Evolutionary conservation across 2,113 vertebrate species (phyloP).

Genomic region (Arvicanthis niloticus): DNA sequence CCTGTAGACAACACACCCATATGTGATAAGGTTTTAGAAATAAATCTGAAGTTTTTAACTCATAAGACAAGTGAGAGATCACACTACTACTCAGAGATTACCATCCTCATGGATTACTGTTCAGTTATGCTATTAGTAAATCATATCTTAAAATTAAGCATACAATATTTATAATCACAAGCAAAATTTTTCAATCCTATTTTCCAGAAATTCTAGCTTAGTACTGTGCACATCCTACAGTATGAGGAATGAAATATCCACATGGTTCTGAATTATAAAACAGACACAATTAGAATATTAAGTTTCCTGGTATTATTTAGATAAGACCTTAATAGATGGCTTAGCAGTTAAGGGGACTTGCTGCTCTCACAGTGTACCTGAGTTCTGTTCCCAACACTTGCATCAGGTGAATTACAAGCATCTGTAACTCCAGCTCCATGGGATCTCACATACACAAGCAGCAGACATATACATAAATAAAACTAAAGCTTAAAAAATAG

Average conservation of each 20-base stretch:
- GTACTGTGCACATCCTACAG: not conserved
- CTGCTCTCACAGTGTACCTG: not conserved
- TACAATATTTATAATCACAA: not conserved
- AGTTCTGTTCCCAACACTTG: not conserved
- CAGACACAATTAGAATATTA: not conserved
- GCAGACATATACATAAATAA: not conserved
- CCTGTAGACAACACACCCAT: not conserved
- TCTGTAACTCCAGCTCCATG: not conserved
- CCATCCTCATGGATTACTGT: not conserved
- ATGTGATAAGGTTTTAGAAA: not conserved
- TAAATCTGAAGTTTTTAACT: not conserved
- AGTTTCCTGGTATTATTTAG: not conserved
- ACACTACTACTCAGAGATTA: not conserved
- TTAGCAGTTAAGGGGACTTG: not conserved
- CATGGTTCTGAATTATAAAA: not conserved
- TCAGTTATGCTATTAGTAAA: not conserved
- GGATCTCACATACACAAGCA: not conserved
- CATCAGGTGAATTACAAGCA: not conserved
- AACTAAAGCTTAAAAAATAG: not conserved
- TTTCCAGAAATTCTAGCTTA: not conserved
- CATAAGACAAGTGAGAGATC: not conserved
- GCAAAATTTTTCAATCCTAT: not conserved
- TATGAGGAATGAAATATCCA: conserved; percentile 21
- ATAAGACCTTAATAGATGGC: not conserved
- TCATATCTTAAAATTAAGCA: conserved; percentile 8